These are phyloP conservation scores for Salticus scenicus DNA, from an alignment of 2,888 invertebrate genomes.

Conservation along the genomic window DNA sequence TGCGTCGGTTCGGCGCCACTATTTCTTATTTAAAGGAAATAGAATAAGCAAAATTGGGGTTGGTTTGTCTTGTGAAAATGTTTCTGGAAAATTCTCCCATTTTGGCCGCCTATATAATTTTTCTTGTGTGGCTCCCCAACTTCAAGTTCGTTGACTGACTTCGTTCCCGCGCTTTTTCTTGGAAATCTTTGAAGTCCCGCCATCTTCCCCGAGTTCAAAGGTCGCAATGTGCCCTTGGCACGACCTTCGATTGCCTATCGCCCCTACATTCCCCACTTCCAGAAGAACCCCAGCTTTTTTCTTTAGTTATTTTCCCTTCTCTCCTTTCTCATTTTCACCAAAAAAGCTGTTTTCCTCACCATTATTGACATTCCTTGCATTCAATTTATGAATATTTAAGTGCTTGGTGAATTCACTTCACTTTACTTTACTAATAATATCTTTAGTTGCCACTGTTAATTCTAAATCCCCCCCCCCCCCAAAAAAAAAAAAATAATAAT, in stretches of 20 bases:
- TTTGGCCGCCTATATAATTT: too few relatives aligned
- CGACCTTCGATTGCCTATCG: not conserved
- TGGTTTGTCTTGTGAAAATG: not conserved
- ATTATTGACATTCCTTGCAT: too few relatives aligned
- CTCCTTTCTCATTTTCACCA: too few relatives aligned
- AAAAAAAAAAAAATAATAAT: too few relatives aligned
- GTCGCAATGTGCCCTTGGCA: not conserved
- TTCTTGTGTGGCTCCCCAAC: too few relatives aligned
- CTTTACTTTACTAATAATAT: too few relatives aligned
- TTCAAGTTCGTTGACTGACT: slow-evolving; percentile 1
- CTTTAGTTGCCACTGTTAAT: too few relatives aligned
- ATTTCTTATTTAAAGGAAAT: not conserved
- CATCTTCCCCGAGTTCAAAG: not conserved
- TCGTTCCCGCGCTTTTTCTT: slow-evolving; percentile 1
- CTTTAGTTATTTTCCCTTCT: too few relatives aligned
- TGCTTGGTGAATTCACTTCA: too few relatives aligned
- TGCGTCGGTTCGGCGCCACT: not conserved
- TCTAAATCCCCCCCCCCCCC: too few relatives aligned
- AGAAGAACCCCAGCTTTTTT: not conserved
- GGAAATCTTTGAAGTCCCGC: not conserved
- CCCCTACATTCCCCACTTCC: not conserved
- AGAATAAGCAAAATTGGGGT: not conserved
- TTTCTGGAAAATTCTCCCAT: not conserved
- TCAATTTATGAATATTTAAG: too few relatives aligned
- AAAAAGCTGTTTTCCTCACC: too few relatives aligned